Evolutionary conservation across 2,797 vertebrate genomes (phyloP).

Genomic region (Megaceryle alcyon): DNA sequence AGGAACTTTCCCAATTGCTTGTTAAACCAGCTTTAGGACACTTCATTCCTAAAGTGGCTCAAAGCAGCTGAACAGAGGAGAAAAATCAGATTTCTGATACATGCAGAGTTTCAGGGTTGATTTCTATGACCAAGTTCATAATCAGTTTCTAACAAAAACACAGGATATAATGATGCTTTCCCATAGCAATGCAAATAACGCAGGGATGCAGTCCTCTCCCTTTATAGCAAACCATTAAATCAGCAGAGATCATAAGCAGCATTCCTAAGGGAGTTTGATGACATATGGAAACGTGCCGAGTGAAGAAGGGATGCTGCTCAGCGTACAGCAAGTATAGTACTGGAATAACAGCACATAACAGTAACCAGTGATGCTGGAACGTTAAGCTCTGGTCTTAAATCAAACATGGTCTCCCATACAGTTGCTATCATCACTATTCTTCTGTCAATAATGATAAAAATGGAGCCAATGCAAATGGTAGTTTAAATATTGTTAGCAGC

Average conservation of each 20-base stretch:
- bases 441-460: constrained; percentile 9
- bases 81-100: background rate
- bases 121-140: background rate
- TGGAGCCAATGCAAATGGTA: background rate
- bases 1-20: background rate
- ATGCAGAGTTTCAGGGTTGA: background rate
- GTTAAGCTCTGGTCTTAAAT: background rate
- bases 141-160: background rate
- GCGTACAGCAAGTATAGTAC: background rate
- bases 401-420: background rate
- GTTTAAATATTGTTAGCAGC: constrained; percentile 1
- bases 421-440: background rate
- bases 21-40: background rate
- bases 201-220: background rate
- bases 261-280: background rate
- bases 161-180: background rate
- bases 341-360: background rate
- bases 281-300: background rate
- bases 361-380: background rate
- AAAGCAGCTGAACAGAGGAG: background rate
- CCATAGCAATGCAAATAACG: background rate
- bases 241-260: background rate
- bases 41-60: background rate
- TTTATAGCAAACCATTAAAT: background rate
- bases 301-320: background rate